Evolutionary conservation across 2,888 invertebrate genomes (phyloP).

Genomic region (Drosophila borealis): DNA sequence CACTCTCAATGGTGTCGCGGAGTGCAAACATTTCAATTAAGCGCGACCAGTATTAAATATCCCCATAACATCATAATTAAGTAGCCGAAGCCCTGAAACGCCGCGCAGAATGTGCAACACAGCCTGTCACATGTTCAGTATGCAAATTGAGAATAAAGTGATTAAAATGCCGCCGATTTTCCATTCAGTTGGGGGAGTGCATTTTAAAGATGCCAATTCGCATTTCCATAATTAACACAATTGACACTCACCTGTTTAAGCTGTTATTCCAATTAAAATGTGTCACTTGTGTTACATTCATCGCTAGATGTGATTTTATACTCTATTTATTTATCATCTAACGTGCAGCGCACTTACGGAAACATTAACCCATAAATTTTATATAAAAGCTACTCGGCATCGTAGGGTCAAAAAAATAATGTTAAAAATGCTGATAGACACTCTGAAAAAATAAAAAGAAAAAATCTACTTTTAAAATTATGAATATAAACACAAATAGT

Average conservation of each 20-base stretch:
- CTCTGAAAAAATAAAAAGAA: no score
- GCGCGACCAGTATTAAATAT: slow-evolving; percentile 20
- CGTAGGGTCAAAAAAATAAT: no score
- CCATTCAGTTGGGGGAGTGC: slow-evolving; percentile 4
- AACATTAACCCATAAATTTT: no score
- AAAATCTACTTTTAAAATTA: no score
- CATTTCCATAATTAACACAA: slow-evolving; percentile 4
- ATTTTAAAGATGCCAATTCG: neutral
- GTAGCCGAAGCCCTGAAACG: slow-evolving; percentile 20
- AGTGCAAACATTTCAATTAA: slow-evolving; percentile 21
- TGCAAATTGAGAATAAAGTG: slow-evolving; percentile 31
- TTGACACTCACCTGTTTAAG: neutral
- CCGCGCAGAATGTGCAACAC: neutral
- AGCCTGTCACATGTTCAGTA: slow-evolving; percentile 10
- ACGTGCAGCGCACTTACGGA: no score
- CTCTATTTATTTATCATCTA: no score
- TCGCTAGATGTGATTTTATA: no score
- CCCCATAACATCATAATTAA: slow-evolving; percentile 27
- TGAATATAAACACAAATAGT: no score
- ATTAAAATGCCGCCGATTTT: slow-evolving; percentile 24
- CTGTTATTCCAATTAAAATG: neutral
- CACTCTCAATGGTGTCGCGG: slow-evolving; percentile 8
- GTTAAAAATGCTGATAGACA: no score
- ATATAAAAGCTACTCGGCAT: no score
- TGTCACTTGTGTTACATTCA: neutral